phyloP scores from a whole-genome alignment of 1,140 invertebrate species.

The Pinna nobilis region DNA sequence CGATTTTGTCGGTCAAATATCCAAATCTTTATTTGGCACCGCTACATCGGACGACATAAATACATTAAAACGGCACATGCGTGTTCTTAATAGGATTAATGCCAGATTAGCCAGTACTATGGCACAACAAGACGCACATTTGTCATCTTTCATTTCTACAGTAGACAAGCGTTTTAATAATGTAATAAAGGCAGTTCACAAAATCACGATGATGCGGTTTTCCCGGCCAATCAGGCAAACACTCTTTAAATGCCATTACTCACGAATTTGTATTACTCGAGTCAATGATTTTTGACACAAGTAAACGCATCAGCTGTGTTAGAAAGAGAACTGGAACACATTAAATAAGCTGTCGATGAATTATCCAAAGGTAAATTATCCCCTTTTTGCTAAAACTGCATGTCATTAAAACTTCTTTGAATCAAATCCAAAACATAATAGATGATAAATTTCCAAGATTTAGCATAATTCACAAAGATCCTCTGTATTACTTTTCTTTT shows the following conservation, averaged over 20 bases:
- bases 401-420: neutral
- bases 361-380: slow-evolving; percentile 2
- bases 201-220: neutral
- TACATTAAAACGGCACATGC: slow-evolving; percentile 2
- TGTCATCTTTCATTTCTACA: neutral
- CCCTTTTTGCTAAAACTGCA: neutral
- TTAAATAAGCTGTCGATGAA: slow-evolving; percentile 6
- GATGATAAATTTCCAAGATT: neutral
- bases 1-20: slow-evolving; percentile 14
- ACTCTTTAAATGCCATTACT: neutral
- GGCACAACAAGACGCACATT: neutral
- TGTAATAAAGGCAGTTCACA: neutral
- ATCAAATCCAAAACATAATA: neutral
- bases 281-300: neutral
- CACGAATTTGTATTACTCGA: slow-evolving; percentile 16
- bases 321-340: neutral
- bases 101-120: slow-evolving; percentile 24
- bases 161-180: slow-evolving; percentile 24
- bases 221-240: neutral
- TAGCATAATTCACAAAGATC: slow-evolving; percentile 6
- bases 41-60: slow-evolving; percentile 25
- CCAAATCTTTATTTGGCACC: slow-evolving; percentile 31
- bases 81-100: slow-evolving; percentile 3
- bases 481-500: neutral
- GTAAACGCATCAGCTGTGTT: slow-evolving; percentile 7